Evolutionary conservation across 2,888 invertebrate genomes (phyloP), one percentile per base, ranked within the genome.

Genomic region (Cephus runcator): DNA sequence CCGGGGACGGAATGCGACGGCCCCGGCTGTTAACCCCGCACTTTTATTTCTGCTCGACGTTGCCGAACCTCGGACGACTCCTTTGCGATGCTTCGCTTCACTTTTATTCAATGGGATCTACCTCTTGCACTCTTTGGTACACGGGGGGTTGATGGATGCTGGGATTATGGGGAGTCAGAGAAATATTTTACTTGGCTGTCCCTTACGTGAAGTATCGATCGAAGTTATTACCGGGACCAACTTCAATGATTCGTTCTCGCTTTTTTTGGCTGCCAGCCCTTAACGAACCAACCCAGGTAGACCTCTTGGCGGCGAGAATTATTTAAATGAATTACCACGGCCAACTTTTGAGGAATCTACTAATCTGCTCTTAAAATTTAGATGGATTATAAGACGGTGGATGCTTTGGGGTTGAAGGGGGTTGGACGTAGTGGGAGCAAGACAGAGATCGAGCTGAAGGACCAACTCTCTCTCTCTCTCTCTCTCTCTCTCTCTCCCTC

Each of bases 351-450:
- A 86, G 83, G 85, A 88, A 88, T 88, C 87, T 87, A 85, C 86
- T 87, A 87, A 88, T 89, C 87, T 85, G 86, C 86, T 87, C 88
- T 89, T 90, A 88, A 90, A 90, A 90, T 90, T 90, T 90, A 89
- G 89, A 90, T 90, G 90, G 89, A 90, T 90, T 88, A 90, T 90
- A 86, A 88, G 85, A 85, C 84, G 86, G 85, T 79, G 79, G 79
- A 76, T 73, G 35, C 36, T 30, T 33, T 69, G 69, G 69, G 69
- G 69, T 30, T 30, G 15, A 69, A 69, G 69, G 69, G 30, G 69
- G 69, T 33, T 30, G 69, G 75, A 73, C 68, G 34, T 34, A n/a
- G 77, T n/a, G n/a, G 34, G 34, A 12, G 73, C 35, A 11, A 4
- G 34, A 35, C 12, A 34, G 69, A 23, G 11, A 40, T 15, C 40